Evolutionary conservation across 2,797 vertebrate species (phyloP), one percentile per base, ranked within the genome.

Genomic region (Falco novaeseelandiae): DNA sequence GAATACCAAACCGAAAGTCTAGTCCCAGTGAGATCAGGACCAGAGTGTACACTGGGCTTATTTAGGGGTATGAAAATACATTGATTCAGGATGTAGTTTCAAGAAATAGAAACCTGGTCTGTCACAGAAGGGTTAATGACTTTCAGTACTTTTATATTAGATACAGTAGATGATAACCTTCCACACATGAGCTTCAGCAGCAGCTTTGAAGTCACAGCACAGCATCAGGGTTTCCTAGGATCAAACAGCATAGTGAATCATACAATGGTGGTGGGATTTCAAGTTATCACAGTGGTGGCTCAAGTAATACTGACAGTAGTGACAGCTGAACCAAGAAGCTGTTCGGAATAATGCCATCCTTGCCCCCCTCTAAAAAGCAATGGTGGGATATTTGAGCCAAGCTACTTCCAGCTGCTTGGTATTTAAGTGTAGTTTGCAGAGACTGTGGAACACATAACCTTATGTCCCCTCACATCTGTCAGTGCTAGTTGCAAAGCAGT

Each of bases 191-290:
- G 77, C 59, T 76, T 46, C 55, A 92, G 91, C 44, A 89, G 80
- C 54, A 90, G 80, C 97, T 96, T 97, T 96, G 93, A 96, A 97
- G 73, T 89, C 80, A 89, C 36, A 81, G 79, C 44, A 62, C 26
- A 91, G 70, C 70, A 94, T 76, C 83, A 92, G 51, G 77, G 59
- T 84, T 96, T 87, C 70, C 83, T 77, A 84, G 88, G 94, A 95
- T 97, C 90, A 95, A 96, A 95, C 63, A 93, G 93, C 80, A 96
- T 93, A 93, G 66, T 57, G 73, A 95, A 97, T 79, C 70, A 82
- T 21, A 59, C 40, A 48, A 48, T 61, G 38, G 51, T 91, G 27
- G 72, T 92, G 29, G 77, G 80, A 90, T 80, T 71, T 95, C 77
- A 67, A 70, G 77, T 90, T 90, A 92, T 89, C 96, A 87, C 91